Conservation (phyloP, 2,797 vertebrate species). For the Rhincodon typus region DNA sequence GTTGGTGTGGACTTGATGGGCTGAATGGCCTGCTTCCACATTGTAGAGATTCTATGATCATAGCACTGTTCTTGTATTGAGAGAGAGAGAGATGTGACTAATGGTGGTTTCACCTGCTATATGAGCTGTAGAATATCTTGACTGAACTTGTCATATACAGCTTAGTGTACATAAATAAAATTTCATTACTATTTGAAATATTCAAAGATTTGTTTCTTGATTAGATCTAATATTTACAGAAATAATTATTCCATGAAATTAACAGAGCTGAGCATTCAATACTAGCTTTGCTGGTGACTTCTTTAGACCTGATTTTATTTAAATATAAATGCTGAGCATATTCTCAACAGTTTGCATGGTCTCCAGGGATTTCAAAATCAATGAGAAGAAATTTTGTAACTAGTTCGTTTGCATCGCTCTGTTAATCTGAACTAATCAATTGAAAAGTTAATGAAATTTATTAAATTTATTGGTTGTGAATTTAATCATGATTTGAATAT, state of each 20-base stretch:
- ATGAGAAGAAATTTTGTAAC: no score
- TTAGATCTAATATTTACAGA: neutral
- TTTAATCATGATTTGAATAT: neutral
- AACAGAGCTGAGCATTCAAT: neutral
- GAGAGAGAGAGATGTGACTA: no score
- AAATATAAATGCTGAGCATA: neutral
- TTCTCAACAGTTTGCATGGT: no score
- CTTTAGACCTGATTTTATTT: neutral
- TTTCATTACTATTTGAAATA: neutral
- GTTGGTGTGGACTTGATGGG: no score
- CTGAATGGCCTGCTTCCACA: no score
- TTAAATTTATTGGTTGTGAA: neutral
- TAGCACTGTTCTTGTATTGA: no score
- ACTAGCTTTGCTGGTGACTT: neutral
- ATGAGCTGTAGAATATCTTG: neutral
- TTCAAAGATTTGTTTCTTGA: neutral
- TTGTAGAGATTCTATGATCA: no score
- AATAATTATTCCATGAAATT: neutral
- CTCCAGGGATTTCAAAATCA: no score
- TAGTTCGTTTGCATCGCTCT: neutral
- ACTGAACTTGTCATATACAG: neutral
- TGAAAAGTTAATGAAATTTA: neutral
- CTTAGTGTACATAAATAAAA: neutral
- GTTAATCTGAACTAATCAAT: neutral
- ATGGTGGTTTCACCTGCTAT: no score